Evolutionary conservation across 2,113 vertebrate species (phyloP).

Genomic region (Mormyrus lacerda): DNA sequence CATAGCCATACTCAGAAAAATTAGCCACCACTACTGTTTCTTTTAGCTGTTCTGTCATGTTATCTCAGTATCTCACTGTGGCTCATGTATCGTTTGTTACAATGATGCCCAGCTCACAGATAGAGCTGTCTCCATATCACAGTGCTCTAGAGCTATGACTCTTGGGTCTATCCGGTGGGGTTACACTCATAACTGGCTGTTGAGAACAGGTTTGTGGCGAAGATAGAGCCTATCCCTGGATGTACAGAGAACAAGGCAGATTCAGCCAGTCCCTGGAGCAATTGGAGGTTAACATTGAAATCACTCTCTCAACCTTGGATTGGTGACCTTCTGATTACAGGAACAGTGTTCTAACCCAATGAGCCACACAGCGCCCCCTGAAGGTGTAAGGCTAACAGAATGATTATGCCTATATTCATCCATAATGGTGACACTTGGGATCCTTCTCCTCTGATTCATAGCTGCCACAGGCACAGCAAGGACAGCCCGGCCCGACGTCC

Average conservation of each 20-base stretch:
- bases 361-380: neutral
- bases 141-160: neutral
- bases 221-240: neutral
- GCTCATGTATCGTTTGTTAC: neutral
- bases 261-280: neutral
- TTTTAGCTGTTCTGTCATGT: neutral
- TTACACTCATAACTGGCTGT: neutral
- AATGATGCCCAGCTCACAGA: neutral
- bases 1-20: neutral
- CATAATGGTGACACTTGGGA: neutral
- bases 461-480: conserved; percentile 80
- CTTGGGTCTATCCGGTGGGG: neutral
- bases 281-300: neutral
- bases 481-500: conserved; percentile 72
- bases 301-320: neutral
- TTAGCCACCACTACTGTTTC: neutral
- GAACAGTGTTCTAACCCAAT: neutral
- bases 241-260: neutral
- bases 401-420: neutral
- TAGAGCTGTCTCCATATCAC: neutral
- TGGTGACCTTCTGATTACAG: neutral
- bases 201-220: neutral
- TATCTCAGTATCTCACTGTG: neutral
- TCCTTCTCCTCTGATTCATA: conserved; percentile 36
- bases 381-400: neutral